These are phyloP conservation scores for Nasua narica DNA, from an alignment of 2,797 vertebrate genomes.

Conservation along the genomic window DNA sequence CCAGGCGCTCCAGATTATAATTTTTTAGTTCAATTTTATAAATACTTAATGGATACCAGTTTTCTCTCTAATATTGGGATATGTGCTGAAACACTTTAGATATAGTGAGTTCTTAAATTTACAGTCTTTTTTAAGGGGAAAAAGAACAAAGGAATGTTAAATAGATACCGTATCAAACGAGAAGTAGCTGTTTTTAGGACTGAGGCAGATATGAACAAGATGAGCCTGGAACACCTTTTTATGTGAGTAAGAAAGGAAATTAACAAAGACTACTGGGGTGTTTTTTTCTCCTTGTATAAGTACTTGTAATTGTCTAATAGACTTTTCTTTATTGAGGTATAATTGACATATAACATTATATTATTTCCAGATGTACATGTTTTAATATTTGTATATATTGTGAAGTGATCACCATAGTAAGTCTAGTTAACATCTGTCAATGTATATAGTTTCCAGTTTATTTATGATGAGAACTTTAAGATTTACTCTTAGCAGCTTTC, in stretches of 20 bases:
- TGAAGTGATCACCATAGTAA: not conserved
- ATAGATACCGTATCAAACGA: not conserved
- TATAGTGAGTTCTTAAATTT: not conserved
- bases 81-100: not conserved
- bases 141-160: not conserved
- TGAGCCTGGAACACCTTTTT: not conserved
- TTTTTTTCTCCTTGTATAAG: not conserved
- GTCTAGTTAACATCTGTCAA: not conserved
- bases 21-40: conserved; percentile 20
- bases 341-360: not conserved
- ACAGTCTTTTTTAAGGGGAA: not conserved
- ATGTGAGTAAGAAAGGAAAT: not conserved
- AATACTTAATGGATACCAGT: not conserved
- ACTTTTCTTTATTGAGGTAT: not conserved
- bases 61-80: not conserved
- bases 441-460: not conserved
- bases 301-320: not conserved
- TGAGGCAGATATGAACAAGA: not conserved
- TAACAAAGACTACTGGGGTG: not conserved
- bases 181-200: not conserved
- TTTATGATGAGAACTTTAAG: not conserved
- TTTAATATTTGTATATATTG: not conserved
- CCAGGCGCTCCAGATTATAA: not conserved
- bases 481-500: not conserved
- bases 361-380: not conserved